Percentiles rank a stretch among this genome's conserved stretches.
Conservation (phyloP, 2,797 vertebrate genomes). For the Scolopax bukidnonensis region DNA sequence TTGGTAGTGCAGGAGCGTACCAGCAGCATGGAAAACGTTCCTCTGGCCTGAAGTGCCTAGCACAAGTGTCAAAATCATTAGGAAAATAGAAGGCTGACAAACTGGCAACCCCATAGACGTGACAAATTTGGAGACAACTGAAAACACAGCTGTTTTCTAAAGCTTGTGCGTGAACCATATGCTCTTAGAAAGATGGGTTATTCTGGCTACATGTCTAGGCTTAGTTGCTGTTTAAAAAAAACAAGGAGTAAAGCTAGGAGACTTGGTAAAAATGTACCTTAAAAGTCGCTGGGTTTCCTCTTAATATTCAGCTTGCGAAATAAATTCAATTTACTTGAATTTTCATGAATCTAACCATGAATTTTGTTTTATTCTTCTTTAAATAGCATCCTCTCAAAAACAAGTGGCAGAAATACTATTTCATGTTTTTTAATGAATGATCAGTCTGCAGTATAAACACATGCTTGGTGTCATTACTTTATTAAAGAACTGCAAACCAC, state of each 20-base stretch:
- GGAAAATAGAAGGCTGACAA: conserved; percentile 25
- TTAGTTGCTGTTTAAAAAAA: conserved; percentile 22
- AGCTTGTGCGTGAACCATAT: conserved; percentile 12
- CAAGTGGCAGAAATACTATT: neutral
- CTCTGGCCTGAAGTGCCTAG: conserved; percentile 23
- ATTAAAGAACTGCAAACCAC: conserved; percentile 25
- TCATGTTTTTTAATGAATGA: neutral
- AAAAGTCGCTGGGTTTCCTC: neutral
- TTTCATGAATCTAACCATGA: neutral
- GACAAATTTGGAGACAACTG: conserved; percentile 10
- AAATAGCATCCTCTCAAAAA: neutral
- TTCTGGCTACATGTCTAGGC: neutral
- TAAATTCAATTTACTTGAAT: neutral
- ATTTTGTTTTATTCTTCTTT: conserved; percentile 32
- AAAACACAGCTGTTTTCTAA: conserved; percentile 61
- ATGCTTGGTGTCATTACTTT: neutral
- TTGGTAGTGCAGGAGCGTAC: neutral
- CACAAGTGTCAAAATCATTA: conserved; percentile 47
- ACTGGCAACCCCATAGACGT: neutral
- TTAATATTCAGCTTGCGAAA: neutral
- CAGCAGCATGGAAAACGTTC: neutral
- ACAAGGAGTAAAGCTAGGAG: neutral
- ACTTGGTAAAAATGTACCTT: neutral
- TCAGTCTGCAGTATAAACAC: neutral
- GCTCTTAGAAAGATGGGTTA: conserved; percentile 26